Evolutionary conservation across 2,113 vertebrate species (phyloP).

Genomic region (Megalops atlanticus): DNA sequence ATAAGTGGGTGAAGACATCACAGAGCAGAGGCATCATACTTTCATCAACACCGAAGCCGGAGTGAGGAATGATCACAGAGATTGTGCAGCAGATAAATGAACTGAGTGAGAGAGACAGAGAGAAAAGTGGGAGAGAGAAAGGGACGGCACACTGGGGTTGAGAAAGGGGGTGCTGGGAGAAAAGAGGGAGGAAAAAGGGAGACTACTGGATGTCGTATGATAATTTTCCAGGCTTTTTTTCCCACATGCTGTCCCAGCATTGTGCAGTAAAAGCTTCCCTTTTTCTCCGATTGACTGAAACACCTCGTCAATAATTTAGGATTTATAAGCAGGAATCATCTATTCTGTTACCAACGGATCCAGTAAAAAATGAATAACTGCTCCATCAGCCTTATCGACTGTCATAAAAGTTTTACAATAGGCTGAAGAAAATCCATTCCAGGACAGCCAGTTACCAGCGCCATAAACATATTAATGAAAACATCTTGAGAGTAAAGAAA

Average conservation of each 20-base stretch:
- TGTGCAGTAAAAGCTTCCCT: slow-evolving; percentile 57
- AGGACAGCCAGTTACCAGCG: slow-evolving; percentile 45
- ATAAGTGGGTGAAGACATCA: slow-evolving; percentile 60
- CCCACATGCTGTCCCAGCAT: slow-evolving; percentile 50
- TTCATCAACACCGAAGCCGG: not conserved
- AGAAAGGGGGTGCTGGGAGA: slow-evolving; percentile 22
- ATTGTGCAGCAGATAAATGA: not conserved
- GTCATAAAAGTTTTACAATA: slow-evolving; percentile 69
- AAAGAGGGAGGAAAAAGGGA: not conserved
- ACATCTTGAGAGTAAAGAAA: slow-evolving; percentile 41
- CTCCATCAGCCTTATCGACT: slow-evolving; percentile 57
- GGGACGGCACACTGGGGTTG: slow-evolving; percentile 35
- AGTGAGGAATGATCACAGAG: slow-evolving; percentile 5
- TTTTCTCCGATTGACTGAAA: slow-evolving; percentile 59
- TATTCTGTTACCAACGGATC: slow-evolving; percentile 59
- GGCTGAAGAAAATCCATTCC: slow-evolving; percentile 65
- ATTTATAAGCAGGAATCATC: slow-evolving; percentile 69
- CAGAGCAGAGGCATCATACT: slow-evolving; percentile 37
- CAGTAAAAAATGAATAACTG: slow-evolving; percentile 59
- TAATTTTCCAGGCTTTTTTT: slow-evolving; percentile 38
- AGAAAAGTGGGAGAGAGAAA: slow-evolving; percentile 46
- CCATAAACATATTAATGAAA: slow-evolving; percentile 62
- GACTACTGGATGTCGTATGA: slow-evolving; percentile 19
- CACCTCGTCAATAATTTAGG: slow-evolving; percentile 69
- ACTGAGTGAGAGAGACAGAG: slow-evolving; percentile 53